Base-by-base conservation (phyloP, 2,888 invertebrate species). In the Hartigia nigra region DNA sequence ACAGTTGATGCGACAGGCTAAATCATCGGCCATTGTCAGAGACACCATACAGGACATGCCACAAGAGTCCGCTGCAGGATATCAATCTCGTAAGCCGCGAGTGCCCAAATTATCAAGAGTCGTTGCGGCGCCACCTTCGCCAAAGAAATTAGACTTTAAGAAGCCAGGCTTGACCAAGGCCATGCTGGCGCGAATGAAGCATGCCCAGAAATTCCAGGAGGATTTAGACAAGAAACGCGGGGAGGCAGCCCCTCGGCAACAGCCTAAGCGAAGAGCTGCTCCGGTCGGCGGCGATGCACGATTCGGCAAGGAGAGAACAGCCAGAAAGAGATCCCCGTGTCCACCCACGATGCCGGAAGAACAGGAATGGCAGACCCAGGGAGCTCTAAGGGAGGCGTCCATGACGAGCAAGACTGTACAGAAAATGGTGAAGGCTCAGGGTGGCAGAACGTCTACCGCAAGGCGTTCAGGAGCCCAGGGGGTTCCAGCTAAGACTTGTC, bases 101-200 rank as follows among this genome's bases (percentile, higher is more conserved):
- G 70, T 31, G 72, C 76, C 12, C 76, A 74, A 0, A 78, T 23
- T 72, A 31, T 31, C 72, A 23, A 72, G 34, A 34, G 12, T 12
- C 12, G 31, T 0, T 32, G 12, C 72, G 3, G 32, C 72, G 2
- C 82, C 81, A 2, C 77, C 76, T 3, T 84, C 85, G 9, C 89
- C 89, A 2, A 87, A 86, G 23, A 88, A 83, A 39, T 78, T 90
- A 9, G 87, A 89, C 12, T 88, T 88, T 69, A 80, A 78, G 4
- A 86, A 80, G 31, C 90, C 90, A 0, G 72, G 77, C 1, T 78
- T 87, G 86, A 90, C 89, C 3, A 88, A 86, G 76, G 82, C 90
- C 1, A 89, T 90, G 90, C 11, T 85, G n/a, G 87, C 88, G 35
- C 86, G 88, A 37, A 35, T 88, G 31, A 86, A 88, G 77, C 83